These are phyloP conservation scores for Ailurus styani DNA, from an alignment of 2,113 vertebrate species.

Conservation along the genomic window DNA sequence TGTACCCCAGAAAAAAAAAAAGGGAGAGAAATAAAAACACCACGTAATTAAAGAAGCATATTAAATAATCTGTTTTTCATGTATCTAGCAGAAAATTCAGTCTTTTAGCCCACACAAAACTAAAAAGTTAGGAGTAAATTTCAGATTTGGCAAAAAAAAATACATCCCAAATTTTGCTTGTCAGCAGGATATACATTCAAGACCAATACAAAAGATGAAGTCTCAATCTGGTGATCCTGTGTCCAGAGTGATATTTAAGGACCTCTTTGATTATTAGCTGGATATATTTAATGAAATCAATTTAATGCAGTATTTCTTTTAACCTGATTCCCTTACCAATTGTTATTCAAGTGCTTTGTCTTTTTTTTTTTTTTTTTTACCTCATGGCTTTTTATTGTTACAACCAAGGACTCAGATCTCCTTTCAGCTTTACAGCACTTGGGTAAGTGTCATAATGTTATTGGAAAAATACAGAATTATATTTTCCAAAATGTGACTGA, in stretches of 20 bases:
- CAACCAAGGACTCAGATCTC: neutral
- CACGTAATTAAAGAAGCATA: neutral
- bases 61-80: neutral
- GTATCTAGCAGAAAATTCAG: neutral
- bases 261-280: neutral
- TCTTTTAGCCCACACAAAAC: neutral
- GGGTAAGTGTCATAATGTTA: neutral
- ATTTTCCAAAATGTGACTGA: neutral
- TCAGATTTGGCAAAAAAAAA: neutral
- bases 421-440: neutral
- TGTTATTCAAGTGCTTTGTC: neutral
- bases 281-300: neutral
- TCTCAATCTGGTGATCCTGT: neutral
- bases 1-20: neutral
- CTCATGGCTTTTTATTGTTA: neutral
- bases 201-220: neutral
- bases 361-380: neutral
- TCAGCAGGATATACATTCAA: neutral
- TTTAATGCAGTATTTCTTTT: neutral
- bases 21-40: neutral
- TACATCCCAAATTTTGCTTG: neutral
- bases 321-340: neutral
- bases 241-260: neutral
- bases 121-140: neutral
- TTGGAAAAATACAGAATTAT: neutral